Evolutionary conservation across 2,113 vertebrate genomes (phyloP).

Genomic region (Vidua macroura): DNA sequence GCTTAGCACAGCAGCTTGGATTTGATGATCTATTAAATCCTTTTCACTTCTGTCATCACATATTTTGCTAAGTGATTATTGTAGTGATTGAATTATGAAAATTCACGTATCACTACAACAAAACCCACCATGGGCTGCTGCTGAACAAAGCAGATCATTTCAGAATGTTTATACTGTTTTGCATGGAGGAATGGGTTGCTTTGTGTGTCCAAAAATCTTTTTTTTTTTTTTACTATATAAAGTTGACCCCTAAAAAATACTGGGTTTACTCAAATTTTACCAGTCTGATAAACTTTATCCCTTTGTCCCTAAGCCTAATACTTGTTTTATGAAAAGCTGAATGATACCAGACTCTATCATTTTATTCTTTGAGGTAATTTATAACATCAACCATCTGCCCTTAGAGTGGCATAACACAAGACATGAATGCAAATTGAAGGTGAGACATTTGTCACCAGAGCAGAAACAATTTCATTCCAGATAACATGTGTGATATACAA

Average conservation of each 20-base stretch:
- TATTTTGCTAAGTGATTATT: neutral
- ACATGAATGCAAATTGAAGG: neutral
- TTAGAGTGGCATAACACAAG: neutral
- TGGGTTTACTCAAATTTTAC: neutral
- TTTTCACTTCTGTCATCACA: neutral
- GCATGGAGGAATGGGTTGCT: no score
- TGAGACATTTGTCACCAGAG: neutral
- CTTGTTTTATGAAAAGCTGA: neutral
- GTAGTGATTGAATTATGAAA: neutral
- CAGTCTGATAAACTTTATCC: neutral
- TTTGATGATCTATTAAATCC: neutral
- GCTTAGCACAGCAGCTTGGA: neutral
- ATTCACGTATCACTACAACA: neutral
- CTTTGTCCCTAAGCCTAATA: neutral
- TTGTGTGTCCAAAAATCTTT: neutral
- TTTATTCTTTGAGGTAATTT: neutral
- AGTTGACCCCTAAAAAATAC: neutral
- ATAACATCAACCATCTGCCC: neutral
- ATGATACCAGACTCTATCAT: neutral
- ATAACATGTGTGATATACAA: neutral
- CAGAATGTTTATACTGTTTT: neutral
- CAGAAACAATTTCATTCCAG: neutral
- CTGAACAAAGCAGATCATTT: neutral
- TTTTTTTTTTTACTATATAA: neutral
- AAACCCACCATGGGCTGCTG: neutral